Conservation (phyloP, 2,888 invertebrate species). For the Glaucopsyche alexis region DNA sequence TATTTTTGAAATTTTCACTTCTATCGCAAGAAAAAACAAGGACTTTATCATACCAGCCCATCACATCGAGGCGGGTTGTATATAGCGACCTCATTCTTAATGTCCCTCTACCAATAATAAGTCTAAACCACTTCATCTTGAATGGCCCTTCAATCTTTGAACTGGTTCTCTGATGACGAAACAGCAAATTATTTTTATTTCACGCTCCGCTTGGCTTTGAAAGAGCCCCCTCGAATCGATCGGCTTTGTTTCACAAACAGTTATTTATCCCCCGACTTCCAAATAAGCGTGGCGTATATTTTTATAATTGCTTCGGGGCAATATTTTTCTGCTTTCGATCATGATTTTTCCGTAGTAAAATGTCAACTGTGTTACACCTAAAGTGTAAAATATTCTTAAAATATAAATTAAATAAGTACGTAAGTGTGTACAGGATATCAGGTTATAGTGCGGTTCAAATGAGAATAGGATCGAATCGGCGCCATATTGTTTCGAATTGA, state of each 20-base stretch:
- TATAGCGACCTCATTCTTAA: slow-evolving; percentile 65
- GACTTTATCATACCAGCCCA: not conserved
- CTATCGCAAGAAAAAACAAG: not conserved
- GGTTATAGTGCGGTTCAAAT: too few species aligned
- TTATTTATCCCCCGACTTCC: slow-evolving; percentile 25
- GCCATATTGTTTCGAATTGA: too few species aligned
- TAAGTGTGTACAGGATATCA: too few species aligned
- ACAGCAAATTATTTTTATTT: slow-evolving; percentile 69
- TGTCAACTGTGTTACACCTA: too few species aligned
- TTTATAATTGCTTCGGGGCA: slow-evolving; percentile 1
- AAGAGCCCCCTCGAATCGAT: slow-evolving; percentile 48
- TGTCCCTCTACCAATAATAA: slow-evolving; percentile 74
- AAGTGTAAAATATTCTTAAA: too few species aligned
- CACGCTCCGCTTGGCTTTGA: slow-evolving; percentile 56
- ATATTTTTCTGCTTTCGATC: not conserved
- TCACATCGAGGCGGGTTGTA: not conserved
- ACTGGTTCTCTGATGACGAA: slow-evolving; percentile 64
- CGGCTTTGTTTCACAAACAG: slow-evolving; percentile 57
- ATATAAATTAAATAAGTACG: too few species aligned
- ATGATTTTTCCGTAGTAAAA: not conserved
- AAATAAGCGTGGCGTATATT: slow-evolving; percentile 9
- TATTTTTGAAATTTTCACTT: not conserved
- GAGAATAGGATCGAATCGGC: too few species aligned
- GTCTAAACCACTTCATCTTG: slow-evolving; percentile 66
- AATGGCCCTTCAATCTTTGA: slow-evolving; percentile 69